Evolutionary conservation across 2,888 invertebrate species (phyloP).

Genomic region (Molorchus minor): DNA sequence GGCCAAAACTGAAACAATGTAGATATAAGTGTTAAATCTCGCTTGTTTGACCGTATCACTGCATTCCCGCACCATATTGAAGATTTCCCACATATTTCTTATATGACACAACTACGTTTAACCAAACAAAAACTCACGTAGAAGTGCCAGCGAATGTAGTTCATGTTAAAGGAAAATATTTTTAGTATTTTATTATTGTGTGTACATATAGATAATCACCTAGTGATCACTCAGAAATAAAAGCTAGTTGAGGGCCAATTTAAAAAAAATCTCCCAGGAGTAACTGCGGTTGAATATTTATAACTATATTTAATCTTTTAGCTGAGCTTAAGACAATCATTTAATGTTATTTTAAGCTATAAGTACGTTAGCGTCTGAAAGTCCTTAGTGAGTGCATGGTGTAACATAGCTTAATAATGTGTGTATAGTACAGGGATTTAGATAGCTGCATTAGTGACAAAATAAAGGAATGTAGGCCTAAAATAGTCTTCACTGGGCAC

Average conservation of each 20-base stretch:
- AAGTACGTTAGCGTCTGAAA: conserved; percentile 5
- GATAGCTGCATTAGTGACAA: not conserved
- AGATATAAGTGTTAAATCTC: no score
- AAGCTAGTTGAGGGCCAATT: conserved; percentile 24
- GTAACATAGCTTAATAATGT: conserved; percentile 22
- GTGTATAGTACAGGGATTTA: conserved; percentile 2
- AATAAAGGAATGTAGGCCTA: not conserved
- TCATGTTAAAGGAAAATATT: no score
- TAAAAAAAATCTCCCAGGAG: conserved; percentile 9
- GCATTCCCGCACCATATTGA: no score
- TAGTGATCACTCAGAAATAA: conserved; percentile 13
- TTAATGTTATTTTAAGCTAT: not conserved
- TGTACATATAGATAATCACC: no score
- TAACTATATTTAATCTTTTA: not conserved
- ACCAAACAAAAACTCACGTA: no score
- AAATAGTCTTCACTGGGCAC: no score
- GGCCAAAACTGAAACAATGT: no score
- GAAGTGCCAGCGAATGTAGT: no score
- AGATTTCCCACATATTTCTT: no score
- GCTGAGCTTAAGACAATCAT: conserved; percentile 25
- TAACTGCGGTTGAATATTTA: conserved; percentile 14
- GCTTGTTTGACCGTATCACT: no score
- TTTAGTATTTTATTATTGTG: no score
- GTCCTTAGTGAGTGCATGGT: not conserved
- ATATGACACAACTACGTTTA: no score